Percentiles rank a stretch among this genome's conserved stretches.
These are phyloP conservation scores for Pipistrellus kuhlii DNA, from an alignment of 2,797 vertebrate species.

Conservation along the genomic window DNA sequence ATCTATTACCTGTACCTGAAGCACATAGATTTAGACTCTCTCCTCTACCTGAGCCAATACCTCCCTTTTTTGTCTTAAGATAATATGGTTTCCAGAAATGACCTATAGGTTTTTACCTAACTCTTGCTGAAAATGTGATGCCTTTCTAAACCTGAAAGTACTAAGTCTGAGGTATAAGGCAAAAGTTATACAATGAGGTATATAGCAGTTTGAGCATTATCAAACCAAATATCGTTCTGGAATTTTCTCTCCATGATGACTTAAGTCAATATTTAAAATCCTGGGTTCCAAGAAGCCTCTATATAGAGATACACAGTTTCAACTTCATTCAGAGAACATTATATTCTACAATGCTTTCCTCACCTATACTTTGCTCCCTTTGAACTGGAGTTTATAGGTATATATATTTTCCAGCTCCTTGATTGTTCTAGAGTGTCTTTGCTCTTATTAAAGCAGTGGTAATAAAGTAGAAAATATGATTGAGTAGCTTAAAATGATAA, in stretches of 20 bases:
- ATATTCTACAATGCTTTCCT: not conserved
- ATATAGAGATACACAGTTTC: not conserved
- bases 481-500: slow-evolving; percentile 22
- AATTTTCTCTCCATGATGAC: not conserved
- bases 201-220: not conserved
- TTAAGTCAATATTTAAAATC: not conserved
- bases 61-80: not conserved
- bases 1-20: not conserved
- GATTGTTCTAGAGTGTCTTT: not conserved
- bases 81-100: slow-evolving; percentile 10
- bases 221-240: not conserved
- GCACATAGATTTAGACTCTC: not conserved
- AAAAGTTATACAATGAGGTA: not conserved
- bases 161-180: not conserved
- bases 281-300: not conserved
- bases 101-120: not conserved
- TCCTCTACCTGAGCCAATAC: not conserved
- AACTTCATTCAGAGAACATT: not conserved
- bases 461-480: slow-evolving; percentile 39
- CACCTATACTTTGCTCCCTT: not conserved
- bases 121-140: not conserved
- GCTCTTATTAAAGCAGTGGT: not conserved
- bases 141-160: not conserved
- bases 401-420: not conserved
- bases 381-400: not conserved